phyloP scores from a whole-genome alignment of 2,113 vertebrate genomes.

The Bothrops jararaca region DNA sequence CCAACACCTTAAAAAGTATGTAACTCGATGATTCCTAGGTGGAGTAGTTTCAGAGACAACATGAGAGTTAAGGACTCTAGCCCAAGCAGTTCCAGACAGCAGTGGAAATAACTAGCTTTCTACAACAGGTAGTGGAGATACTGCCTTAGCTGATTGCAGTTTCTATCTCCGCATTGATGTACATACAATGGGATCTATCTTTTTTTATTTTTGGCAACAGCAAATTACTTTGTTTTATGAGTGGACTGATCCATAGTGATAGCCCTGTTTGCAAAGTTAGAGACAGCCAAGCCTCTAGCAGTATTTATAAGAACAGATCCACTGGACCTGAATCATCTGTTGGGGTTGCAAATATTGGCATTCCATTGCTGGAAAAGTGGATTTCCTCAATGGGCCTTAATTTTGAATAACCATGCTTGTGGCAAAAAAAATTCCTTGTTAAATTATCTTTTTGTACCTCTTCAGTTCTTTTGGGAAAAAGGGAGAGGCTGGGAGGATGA shows the following conservation, averaged over 20 bases:
- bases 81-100: neutral
- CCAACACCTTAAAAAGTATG: neutral
- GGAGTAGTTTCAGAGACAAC: neutral
- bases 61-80: neutral
- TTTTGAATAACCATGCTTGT: neutral
- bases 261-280: neutral
- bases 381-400: neutral
- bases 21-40: neutral
- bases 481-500: neutral
- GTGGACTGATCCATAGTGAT: neutral
- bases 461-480: neutral
- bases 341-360: neutral
- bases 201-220: neutral
- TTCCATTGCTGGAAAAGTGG: neutral
- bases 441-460: neutral
- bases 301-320: neutral
- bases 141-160: neutral
- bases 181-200: neutral
- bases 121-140: neutral
- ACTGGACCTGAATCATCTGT: neutral
- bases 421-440: neutral
- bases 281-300: neutral
- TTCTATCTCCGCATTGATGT: neutral
- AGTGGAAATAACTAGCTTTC: neutral
- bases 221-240: neutral